Evolutionary conservation across 2,797 vertebrate species (phyloP), one percentile per base, ranked within the genome.

Genomic region (Florisuga fusca): DNA sequence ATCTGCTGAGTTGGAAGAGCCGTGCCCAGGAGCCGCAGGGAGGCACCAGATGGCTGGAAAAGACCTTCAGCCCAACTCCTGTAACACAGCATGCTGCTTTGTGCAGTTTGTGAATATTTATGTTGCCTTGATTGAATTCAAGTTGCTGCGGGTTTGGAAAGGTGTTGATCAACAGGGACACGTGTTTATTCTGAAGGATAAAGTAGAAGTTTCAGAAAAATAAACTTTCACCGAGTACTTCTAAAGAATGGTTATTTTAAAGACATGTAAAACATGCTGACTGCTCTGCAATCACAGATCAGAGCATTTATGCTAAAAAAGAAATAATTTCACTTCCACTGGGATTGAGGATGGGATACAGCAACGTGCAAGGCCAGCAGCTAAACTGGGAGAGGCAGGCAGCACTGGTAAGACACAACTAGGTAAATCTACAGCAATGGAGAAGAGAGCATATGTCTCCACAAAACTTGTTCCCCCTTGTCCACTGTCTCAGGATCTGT

Each of bases 31-130:
- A 93, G 66, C 90, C 10, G 0, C 88, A 64, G 83, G 89, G 86
- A 95, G 90, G 90, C 92, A 94, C 86, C 92, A 95, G 85, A 95
- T 92, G 86, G 92, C 54, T 84, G 86, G 55, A 64, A 64, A 8
- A 84, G 69, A 46, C 69, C 83, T 81, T 78, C 21, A 41, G 54
- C 15, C 2, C 18, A 84, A 10, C 53, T 80, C 58, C 61, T 2
- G 1, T 53, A 77, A 27, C 36, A 29, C 61, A 74, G 69, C 54
- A 57, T 1, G 1, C 31, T 17, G 83, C 88, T 74, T 50, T 57
- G 57, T 57, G 83, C 85, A 53, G 25, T 29, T 64, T n/a, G 31
- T n/a, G 54, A 74, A 77, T 33, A 48, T 80, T 53, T 25, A 48
- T 27, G 45, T 4, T 59, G 68, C 73, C 48, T 22, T 19, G 7